phyloP scores from a whole-genome alignment of 2,888 invertebrate species.

The Maniola hyperantus region DNA sequence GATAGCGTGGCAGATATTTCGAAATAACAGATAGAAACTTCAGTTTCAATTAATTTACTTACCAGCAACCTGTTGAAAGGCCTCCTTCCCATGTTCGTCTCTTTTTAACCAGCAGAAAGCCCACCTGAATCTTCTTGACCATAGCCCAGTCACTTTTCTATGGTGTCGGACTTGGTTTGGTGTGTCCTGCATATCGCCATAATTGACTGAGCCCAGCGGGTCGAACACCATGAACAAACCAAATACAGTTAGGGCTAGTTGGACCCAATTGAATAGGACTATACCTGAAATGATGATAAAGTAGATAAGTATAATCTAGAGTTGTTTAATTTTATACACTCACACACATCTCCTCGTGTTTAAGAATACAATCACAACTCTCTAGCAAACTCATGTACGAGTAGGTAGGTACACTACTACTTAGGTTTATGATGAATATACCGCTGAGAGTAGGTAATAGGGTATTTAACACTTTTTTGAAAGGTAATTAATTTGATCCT shows the following conservation, averaged over 20 bases:
- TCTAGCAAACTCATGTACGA: too few relatives aligned
- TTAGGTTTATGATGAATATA: too few relatives aligned
- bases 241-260: constrained; percentile 87
- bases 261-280: constrained; percentile 91
- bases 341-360: neutral
- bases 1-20: neutral
- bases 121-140: constrained; percentile 89
- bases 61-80: constrained; percentile 91
- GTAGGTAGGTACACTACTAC: too few relatives aligned
- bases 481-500: too few relatives aligned
- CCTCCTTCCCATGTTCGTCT: constrained; percentile 89
- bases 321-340: neutral
- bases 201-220: constrained; percentile 87
- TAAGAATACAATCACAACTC: neutral
- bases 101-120: constrained; percentile 88
- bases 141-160: constrained; percentile 86
- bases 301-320: neutral
- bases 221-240: constrained; percentile 92
- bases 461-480: too few relatives aligned
- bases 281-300: constrained; percentile 77
- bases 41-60: neutral
- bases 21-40: too few relatives aligned
- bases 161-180: constrained; percentile 86
- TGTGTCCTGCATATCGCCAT: constrained; percentile 84
- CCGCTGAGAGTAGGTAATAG: too few relatives aligned